Conservation (phyloP, 2,888 invertebrate species). For the Omphaloscelis lunosa region DNA sequence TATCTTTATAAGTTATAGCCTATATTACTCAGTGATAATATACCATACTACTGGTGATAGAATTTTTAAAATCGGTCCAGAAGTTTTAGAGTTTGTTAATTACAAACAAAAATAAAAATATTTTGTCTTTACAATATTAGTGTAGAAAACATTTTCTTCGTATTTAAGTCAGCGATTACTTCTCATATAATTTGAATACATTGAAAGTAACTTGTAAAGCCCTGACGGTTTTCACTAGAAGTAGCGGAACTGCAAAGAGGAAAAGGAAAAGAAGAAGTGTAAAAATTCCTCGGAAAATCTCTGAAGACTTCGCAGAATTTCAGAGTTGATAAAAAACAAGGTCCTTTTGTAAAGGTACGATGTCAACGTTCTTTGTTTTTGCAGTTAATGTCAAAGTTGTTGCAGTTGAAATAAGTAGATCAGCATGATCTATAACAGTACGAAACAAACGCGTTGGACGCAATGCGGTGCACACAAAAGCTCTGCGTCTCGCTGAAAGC, state of each 20-base stretch:
- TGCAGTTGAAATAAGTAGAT: background rate
- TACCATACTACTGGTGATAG: no score
- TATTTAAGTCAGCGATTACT: background rate
- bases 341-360: background rate
- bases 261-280: background rate
- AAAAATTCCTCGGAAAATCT: slow-evolving; percentile 23
- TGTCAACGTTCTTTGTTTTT: background rate
- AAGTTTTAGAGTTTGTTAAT: no score
- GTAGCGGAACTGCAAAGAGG: background rate
- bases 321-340: slow-evolving; percentile 8
- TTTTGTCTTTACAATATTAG: no score
- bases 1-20: no score
- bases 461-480: slow-evolving; percentile 53
- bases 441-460: slow-evolving; percentile 35
- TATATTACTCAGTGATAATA: no score
- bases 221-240: background rate
- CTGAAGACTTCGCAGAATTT: slow-evolving; percentile 3
- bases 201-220: background rate
- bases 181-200: slow-evolving; percentile 4
- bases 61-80: no score
- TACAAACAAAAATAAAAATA: no score
- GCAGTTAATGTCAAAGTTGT: no score
- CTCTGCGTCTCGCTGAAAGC: slow-evolving; percentile 59
- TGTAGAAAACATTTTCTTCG: background rate
- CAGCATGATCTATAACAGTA: background rate